Base-by-base conservation (phyloP, 2,888 invertebrate genomes). In the Diaphora mendica region DNA sequence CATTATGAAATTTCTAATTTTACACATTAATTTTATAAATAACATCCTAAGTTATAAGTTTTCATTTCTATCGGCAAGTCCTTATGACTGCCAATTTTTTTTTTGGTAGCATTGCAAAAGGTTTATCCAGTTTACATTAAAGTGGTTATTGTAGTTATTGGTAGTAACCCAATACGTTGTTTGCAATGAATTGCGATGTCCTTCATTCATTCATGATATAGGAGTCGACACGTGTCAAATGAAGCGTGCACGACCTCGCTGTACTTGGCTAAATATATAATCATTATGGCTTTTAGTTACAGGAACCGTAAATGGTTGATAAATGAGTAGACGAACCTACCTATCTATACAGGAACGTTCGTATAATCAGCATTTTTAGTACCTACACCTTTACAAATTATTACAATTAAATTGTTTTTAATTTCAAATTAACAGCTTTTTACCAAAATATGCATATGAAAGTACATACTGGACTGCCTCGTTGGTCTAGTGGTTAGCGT, bases 181-280 rank as follows among this genome's bases (percentile, higher is more conserved):
- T 44, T 42, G 70, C 15, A 68, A 70, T 73, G 65, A 76, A 72
- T 72, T 74, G 67, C 72, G 72, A 35, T 51, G 78, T 66, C 79
- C 79, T 79, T 73, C 76, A 66, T 65, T 77, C 72, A 72, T 77
- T 76, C 69, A 69, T 17, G 15, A 44, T 59, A 71, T 59, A 71
- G 42, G 64, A 66, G 55, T 55, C 62, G 51, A 44, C n/a, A 55
- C 33, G 55, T 33, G 64, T 33, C 55, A 70, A 71, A 55, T 77
- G 72, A 69, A 75, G 68, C 74, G 71, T 26, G 23, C 13, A 33
- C 33, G 67, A 66, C 79, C 77, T 73, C 70, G 70, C n/a, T 44
- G 20, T 68, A 69, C 71, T 48, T 65, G 30, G 26, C 64, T 42
- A 64, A 30, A 65, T 33, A 51, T 26, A 33, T 48, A 23, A 30